A percentile compares a stretch with the other conserved stretches of the same genome.
Evolutionary conservation across 2,113 vertebrate species (phyloP).

Genomic region (Ariopsis seemanni): DNA sequence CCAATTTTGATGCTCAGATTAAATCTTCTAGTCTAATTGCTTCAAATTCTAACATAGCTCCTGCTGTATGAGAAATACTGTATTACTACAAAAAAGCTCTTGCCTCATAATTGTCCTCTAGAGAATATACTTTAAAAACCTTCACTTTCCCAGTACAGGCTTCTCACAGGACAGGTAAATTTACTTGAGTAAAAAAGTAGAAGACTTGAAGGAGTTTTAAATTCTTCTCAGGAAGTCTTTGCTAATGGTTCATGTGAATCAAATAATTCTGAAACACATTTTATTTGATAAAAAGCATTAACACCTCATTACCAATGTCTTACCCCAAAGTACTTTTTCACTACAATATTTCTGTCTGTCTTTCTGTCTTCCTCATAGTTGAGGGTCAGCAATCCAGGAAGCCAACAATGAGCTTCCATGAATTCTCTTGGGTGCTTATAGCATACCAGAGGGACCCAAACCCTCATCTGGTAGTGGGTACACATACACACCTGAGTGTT

Average conservation of each 20-base stretch:
- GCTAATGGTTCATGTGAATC: neutral
- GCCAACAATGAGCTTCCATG: no score
- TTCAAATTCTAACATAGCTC: neutral
- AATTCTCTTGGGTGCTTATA: no score
- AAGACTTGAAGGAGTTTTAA: neutral
- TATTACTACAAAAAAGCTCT: neutral
- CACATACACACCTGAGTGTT: no score
- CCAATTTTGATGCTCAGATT: neutral
- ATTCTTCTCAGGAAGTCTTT: neutral
- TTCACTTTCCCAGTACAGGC: neutral
- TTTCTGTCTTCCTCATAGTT: no score
- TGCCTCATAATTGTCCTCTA: neutral
- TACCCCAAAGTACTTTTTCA: neutral
- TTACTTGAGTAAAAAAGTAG: neutral
- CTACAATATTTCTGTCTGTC: neutral
- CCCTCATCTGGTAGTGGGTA: no score
- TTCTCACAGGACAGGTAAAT: neutral
- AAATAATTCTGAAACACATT: neutral
- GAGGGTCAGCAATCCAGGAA: no score
- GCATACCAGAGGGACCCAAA: no score
- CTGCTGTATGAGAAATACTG: neutral
- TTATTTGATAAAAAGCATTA: neutral
- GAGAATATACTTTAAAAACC: neutral
- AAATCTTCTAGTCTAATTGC: neutral
- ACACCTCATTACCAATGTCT: neutral